Base-by-base conservation (phyloP, 2,888 invertebrate genomes). In the Candidula unifasciata region DNA sequence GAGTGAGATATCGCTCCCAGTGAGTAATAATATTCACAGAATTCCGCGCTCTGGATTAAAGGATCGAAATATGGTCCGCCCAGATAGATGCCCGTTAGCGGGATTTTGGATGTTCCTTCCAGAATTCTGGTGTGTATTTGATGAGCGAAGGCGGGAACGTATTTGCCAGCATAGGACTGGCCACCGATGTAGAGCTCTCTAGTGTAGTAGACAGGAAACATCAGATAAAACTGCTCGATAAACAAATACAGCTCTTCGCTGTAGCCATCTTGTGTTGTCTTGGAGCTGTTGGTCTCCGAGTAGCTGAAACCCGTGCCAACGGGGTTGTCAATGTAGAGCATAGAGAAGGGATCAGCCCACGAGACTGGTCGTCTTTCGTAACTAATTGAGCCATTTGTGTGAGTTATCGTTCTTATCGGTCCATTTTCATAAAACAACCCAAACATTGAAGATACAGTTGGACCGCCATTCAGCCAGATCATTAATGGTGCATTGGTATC, bases 241-340 rank as follows among this genome's bases (percentile, higher is more conserved):
- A 90, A 91, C 89, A 96, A 96, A 35, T 90, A 96, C 18, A 98
- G 93, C 92, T 98, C 96, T 78, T 95, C 95, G 0, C 96, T 97
- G 0, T 98, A 96, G 92, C 96, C 96, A 0, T 95, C 95, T 93
- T 82, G 64, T 30, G 27, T 82, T 0, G 66, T 30, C 96, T 95
- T 83, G 95, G 10, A 52, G 21, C 74, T 60, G 27, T 64, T 35
- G 27, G n/a, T 94, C 5, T 96, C 95, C 0, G 98, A 97, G 91
- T 97, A 98, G 94, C 98, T 98, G 92, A 96, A 98, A 0, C 98
- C 98, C 44, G 91, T 90, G 89, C 97, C 97, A 0, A 97, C 98
- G 0, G 98, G 98, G 93, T 97, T 98, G 93, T 98, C 85, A 37
- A 85, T 79, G 35, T 85, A 83, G 16, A 85, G 79, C 80, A 85